These are phyloP conservation scores for Deroplatys truncata DNA, from an alignment of 2,888 invertebrate genomes.

Conservation along the genomic window DNA sequence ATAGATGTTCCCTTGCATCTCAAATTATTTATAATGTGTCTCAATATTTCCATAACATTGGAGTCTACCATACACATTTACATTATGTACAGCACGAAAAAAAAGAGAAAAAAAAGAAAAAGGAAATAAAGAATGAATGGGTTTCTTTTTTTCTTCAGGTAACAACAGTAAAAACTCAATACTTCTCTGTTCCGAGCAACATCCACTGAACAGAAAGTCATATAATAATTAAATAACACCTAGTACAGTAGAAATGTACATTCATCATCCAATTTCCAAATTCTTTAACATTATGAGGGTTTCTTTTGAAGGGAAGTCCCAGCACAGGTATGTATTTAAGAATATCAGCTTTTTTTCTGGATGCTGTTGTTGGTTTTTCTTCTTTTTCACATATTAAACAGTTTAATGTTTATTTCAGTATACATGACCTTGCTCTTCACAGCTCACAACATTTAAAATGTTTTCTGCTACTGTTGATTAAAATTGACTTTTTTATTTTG, in stretches of 20 bases:
- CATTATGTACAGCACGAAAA: slow-evolving; percentile 31
- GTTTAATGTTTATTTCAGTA: background rate
- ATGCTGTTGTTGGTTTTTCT: background rate
- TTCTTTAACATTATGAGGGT: slow-evolving; percentile 19
- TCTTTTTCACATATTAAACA: background rate
- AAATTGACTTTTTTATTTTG: slow-evolving; percentile 5
- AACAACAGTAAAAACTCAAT: slow-evolving; percentile 32
- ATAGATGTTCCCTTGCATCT: background rate
- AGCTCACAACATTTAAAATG: slow-evolving; percentile 21
- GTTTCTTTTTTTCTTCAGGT: slow-evolving; percentile 22
- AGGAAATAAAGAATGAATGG: slow-evolving; percentile 13
- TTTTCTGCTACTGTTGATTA: background rate
- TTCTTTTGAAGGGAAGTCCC: background rate
- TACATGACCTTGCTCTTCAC: slow-evolving; percentile 10
- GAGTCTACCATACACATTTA: slow-evolving; percentile 29
- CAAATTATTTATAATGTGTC: slow-evolving; percentile 5
- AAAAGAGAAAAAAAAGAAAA: slow-evolving; percentile 19
- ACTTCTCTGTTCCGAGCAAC: slow-evolving; percentile 31
- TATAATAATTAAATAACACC: slow-evolving; percentile 32
- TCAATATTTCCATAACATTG: background rate
- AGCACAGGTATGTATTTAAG: background rate
- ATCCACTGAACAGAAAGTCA: slow-evolving; percentile 32
- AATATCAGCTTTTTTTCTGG: background rate
- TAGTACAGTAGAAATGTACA: slow-evolving; percentile 34
- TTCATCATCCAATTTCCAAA: slow-evolving; percentile 26